Conservation (phyloP, 2,888 invertebrate genomes). For the Diaphora mendica region DNA sequence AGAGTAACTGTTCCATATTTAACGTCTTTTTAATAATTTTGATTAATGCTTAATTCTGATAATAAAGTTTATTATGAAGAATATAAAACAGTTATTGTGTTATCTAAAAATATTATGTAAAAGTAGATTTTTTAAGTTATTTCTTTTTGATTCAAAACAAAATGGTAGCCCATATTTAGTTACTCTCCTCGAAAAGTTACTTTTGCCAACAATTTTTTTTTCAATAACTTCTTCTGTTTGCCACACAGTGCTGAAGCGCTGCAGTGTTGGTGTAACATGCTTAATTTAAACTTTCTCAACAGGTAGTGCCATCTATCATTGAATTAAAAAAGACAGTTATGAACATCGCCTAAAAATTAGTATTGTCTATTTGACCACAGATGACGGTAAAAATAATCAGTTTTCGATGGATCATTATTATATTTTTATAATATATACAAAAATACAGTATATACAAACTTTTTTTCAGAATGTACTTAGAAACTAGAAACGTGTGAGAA, state of each 20-base stretch:
- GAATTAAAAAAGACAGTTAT: neutral
- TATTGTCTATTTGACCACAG: constrained; percentile 26
- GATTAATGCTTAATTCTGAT: no score
- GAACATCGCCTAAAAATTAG: neutral
- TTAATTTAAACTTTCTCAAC: neutral
- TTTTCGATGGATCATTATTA: neutral
- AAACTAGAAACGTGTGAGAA: neutral
- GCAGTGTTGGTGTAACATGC: neutral
- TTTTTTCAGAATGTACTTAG: neutral
- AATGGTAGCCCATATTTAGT: neutral
- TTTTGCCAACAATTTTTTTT: neutral
- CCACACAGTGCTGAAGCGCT: neutral
- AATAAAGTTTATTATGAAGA: no score
- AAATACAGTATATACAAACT: neutral
- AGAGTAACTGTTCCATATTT: no score
- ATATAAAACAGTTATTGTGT: no score
- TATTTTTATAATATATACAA: neutral
- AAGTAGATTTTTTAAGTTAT: no score
- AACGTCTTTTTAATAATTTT: no score
- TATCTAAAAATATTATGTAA: no score
- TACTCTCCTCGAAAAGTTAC: neutral
- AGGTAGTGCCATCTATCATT: neutral
- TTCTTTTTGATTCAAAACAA: no score
- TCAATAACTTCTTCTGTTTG: neutral
- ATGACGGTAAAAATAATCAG: constrained; percentile 30